A percentile compares a stretch with the other conserved stretches of the same genome.
Evolutionary conservation across 2,888 invertebrate genomes (phyloP).

Genomic region (Habrosyne pyritoides): DNA sequence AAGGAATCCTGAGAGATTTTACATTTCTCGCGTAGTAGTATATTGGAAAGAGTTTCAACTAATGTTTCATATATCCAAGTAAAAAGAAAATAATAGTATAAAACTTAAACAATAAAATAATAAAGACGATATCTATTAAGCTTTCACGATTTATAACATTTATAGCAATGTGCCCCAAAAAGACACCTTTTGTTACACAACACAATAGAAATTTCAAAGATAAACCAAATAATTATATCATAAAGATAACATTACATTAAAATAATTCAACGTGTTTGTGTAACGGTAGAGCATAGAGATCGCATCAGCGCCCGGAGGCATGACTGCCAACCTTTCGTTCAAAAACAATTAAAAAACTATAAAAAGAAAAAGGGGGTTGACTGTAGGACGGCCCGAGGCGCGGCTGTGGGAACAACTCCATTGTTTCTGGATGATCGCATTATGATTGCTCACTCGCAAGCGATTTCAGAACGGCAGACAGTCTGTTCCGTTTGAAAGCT

Average conservation of each 20-base stretch:
- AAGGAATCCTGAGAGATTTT: too few species aligned
- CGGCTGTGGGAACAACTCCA: conserved; percentile 65
- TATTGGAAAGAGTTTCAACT: too few species aligned
- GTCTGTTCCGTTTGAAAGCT: conserved; percentile 38
- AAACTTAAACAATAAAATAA: neutral
- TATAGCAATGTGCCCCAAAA: neutral
- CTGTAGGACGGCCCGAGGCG: conserved; percentile 52
- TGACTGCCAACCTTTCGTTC: conserved; percentile 66
- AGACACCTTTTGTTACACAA: neutral
- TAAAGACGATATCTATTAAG: neutral
- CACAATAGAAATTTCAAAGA: conserved; percentile 24
- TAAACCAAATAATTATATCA: conserved; percentile 27
- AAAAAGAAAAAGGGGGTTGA: conserved; percentile 48
- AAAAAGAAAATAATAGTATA: neutral
- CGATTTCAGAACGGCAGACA: conserved; percentile 30
- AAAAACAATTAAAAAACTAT: conserved; percentile 74
- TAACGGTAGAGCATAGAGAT: conserved; percentile 50
- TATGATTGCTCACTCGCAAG: conserved; percentile 54
- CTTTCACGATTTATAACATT: too few species aligned
- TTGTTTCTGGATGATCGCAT: conserved; percentile 62
- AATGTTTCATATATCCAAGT: too few species aligned
- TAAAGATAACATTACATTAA: conserved; percentile 31
- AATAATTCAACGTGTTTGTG: conserved; percentile 44
- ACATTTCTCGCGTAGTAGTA: too few species aligned
- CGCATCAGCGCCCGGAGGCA: conserved; percentile 62